These are phyloP conservation scores for Nephrotoma guestfalica DNA, from an alignment of 2,888 invertebrate species.

Conservation along the genomic window DNA sequence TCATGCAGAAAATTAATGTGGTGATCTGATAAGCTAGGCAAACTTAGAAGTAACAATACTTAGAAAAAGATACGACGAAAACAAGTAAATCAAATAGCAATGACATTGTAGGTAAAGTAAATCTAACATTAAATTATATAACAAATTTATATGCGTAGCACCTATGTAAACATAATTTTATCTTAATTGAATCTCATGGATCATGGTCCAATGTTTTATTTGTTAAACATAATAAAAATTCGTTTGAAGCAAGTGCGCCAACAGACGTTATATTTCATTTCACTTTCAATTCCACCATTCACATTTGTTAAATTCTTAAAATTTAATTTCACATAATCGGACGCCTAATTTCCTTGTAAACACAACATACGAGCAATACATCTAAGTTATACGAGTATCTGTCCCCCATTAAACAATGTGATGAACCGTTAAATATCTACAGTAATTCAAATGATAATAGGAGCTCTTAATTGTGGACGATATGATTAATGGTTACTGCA, in stretches of 20 bases:
- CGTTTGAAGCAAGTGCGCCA: background rate
- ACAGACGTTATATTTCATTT: background rate
- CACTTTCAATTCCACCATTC: background rate
- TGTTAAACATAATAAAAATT: background rate
- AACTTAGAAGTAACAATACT: no score
- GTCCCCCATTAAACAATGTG: no score
- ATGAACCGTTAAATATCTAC: background rate
- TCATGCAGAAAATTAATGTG: no score
- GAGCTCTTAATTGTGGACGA: background rate
- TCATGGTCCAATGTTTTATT: background rate
- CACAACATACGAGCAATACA: no score
- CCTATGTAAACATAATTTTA: background rate
- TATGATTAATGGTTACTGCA: background rate
- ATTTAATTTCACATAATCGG: background rate
- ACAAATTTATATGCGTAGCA: background rate
- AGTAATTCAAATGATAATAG: background rate
- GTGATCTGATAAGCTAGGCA: no score
- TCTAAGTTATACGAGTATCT: no score
- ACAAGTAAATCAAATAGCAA: background rate
- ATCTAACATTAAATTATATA: background rate
- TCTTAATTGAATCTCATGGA: background rate
- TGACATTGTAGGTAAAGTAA: background rate
- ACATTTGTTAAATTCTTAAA: background rate
- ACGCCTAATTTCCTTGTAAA: background rate
- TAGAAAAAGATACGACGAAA: no score